Evolutionary conservation across 2,888 invertebrate genomes (phyloP), one percentile per base, ranked within the genome.

Genomic region (Tiliacea citrago): DNA sequence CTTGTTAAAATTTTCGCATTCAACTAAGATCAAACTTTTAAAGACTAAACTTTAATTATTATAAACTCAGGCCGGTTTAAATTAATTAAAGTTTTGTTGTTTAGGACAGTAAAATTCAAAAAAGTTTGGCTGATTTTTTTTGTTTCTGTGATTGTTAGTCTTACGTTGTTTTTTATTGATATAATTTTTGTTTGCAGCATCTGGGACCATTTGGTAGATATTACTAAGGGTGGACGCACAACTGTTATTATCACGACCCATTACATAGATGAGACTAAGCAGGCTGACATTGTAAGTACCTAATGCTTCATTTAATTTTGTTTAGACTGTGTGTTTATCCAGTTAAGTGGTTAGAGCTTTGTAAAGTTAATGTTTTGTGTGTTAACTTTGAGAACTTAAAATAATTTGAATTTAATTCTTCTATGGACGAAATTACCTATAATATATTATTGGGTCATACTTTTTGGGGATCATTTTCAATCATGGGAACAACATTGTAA

Each of bases 231-330:
- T 82, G 98, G 98, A 21, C 97, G 97, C 72, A 98, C 97, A 61
- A 98, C 98, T 24, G 98, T 98, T 70, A 98, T 98, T 85, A 98
- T 98, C 79, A 98, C 98, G 2, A 98, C 98, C 12, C 98, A 98
- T 95, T 98, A 98, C 90, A 98, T 98, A 82, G 98, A 98, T 83
- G 98, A 98, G 92, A 98, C 98, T 1, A 97, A 98, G 85, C 98
- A 98, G 93, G 98, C 98, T 29, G 97, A 97, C 88, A 97, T 98
- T 90, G 98, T 98, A 94, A 97, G 97, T n/a, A n/a, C n/a, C n/a
- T 97, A 85, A 53, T n/a, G 9, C 4, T 35, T n/a, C 71, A 12
- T 13, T 67, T 62, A 57, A 16, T 35, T 60, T 49, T 13, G 47
- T 55, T 75, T 49, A 13, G 0, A 65, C 73, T 65, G 8, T 7